Evolutionary conservation across 2,888 invertebrate genomes (phyloP), one percentile per base, ranked within the genome.

Genomic region (Metopia argyrocephala): DNA sequence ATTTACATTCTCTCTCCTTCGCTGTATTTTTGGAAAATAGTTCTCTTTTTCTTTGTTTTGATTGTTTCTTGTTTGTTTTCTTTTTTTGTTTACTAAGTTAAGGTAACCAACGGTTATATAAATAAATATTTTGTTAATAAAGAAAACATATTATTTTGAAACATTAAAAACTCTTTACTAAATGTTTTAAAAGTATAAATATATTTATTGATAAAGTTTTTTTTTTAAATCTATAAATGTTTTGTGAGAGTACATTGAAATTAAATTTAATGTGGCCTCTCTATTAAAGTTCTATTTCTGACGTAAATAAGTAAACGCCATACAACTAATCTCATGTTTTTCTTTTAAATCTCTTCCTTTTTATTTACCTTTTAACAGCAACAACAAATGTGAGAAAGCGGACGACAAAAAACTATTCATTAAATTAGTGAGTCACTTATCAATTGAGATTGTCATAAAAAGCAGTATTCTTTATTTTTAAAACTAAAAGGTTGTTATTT

Each of bases 361-460:
- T 31, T 31, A 15, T 45, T 28, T 21, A 64, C 21, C 45, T 2
- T 3, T 9, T 15, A 38, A 38, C 45, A 45, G 28, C 21, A 48
- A 5, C 20, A 64, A 69, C 5, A 38, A 38, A 38, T 15, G 38
- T 15, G 15, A 12, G 38, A 38, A 3, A 68, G 20, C 62, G 20
- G 31, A 50, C 6, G 46, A 48, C 18, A 46, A 62, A 28, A 9
- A 27, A 18, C 6, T 4, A 20, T 15, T 21, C 23, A 15, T 65
- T 46, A 64, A 64, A 15, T 65, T 46, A 64, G 57, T 74, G 74
- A 74, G 70, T 79, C 79, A 79, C 52, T 59, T 79, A 64, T 66
- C 69, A 48, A 64, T 57, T 64, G 23, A 1, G 6, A 23, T 25
- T 4, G 28, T 74, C 45, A 1, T 9, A 21, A 21, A 20, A 6